Evolutionary conservation across 2,888 invertebrate species (phyloP), one percentile per base, ranked within the genome.

Genomic region (Drosophila limbata): DNA sequence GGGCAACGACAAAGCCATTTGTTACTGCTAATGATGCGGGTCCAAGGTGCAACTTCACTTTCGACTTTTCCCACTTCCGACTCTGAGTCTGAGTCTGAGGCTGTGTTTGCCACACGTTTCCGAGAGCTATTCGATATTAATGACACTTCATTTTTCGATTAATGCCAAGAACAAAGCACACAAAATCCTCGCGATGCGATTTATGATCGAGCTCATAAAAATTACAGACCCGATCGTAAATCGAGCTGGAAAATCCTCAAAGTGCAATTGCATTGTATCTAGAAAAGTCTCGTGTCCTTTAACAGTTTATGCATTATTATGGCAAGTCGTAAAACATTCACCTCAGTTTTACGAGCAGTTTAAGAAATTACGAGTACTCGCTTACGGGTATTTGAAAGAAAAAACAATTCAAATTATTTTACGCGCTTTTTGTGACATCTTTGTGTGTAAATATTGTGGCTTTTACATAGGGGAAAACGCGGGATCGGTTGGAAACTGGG

Each of bases 381-480:
- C 19, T 2, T 19, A 17, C 11, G 35, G 2, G 19, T 19, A 25
- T 25, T 25, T 25, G 25, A 25, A 25, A 25, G 5, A 25, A 21
- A 19, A 60, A 64, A 69, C 19, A 44, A 61, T 61, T 31, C 19
- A 51, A 60, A 47, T n/a, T 33, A 15, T 52, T 70, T 66, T 55
- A 62, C 51, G 74, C 48, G 57, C 55, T 62, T 56, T 59, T 28
- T 51, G 53, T 51, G 73, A 60, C 69, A 60, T 48, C 40, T 59
- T 45, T 51, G 71, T 71, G 75, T 64, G 72, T 61, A 64, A 76
- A 76, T 57, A 76, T 71, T 76, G 48, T 61, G 65, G 50, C 40
- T 44, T 44, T 19, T 8, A 47, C 21, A 57, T 21, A 4, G 45
- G 69, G 63, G 25, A 45, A 67, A 51, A 28, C 35, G 13, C 8